A percentile compares a stretch with the other conserved stretches of the same genome.
Evolutionary conservation across 2,888 invertebrate genomes (phyloP).

Genomic region (Agrotis exclamationis): DNA sequence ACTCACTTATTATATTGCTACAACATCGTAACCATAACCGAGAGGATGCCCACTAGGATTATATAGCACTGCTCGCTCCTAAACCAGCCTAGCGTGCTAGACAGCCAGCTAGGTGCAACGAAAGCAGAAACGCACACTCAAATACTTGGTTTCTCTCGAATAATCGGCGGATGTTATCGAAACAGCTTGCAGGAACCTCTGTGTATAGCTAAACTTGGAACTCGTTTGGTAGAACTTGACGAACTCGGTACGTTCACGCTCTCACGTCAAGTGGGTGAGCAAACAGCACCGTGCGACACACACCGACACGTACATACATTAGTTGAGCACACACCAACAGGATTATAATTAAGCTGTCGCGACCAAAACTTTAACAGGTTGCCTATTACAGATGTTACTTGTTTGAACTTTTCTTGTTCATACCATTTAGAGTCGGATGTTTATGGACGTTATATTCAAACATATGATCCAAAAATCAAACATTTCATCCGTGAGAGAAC

Average conservation of each 20-base stretch:
- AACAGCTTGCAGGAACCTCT: slow-evolving; percentile 32
- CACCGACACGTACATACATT: slow-evolving; percentile 63
- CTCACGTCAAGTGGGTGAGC: slow-evolving; percentile 65
- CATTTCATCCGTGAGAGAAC: slow-evolving; percentile 10
- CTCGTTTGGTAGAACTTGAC: slow-evolving; percentile 32
- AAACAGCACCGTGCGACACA: slow-evolving; percentile 67
- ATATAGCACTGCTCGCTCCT: slow-evolving; percentile 16
- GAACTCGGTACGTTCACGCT: slow-evolving; percentile 48
- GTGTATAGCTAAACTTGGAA: slow-evolving; percentile 51
- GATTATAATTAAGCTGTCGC: slow-evolving; percentile 70
- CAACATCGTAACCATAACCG: slow-evolving; percentile 64
- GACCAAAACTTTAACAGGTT: slow-evolving; percentile 59
- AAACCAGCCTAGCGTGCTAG: slow-evolving; percentile 1
- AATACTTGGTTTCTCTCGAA: slow-evolving; percentile 44
- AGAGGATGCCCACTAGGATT: slow-evolving; percentile 37
- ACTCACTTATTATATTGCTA: slow-evolving; percentile 68
- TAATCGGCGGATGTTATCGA: slow-evolving; percentile 52
- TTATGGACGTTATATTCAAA: slow-evolving; percentile 5
- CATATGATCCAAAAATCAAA: slow-evolving; percentile 23
- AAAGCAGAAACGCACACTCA: slow-evolving; percentile 38
- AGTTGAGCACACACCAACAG: slow-evolving; percentile 68
- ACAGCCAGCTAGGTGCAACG: slow-evolving; percentile 7
- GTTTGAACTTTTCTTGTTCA: slow-evolving; percentile 41
- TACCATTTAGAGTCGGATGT: slow-evolving; percentile 33
- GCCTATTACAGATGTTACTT: slow-evolving; percentile 53